Evolutionary conservation across 2,113 vertebrate species (phyloP), one percentile per base, ranked within the genome.

Genomic region (Cryptomyrus ogoouensis): DNA sequence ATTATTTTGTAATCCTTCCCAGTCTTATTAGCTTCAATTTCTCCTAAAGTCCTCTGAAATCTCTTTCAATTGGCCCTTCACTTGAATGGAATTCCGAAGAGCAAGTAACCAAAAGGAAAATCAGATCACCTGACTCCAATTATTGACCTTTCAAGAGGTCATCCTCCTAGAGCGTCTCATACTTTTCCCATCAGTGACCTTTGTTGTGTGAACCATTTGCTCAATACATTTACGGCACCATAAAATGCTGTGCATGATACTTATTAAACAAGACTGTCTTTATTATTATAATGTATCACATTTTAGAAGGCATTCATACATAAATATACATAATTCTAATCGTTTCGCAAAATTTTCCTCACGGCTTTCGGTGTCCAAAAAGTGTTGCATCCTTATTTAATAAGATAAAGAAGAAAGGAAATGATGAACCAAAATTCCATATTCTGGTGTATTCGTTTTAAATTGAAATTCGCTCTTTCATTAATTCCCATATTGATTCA

Each of bases 401-500:
- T 53, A 46, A 52, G 15, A 52, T 39, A 56, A n/a, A 53, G 35
- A n/a, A 13, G 24, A 24, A 83, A 84, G 39, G 49, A 49, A 47
- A 52, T 19, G 88, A 84, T 27, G 47, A 12, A 3, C 9, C 21
- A 58, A 50, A 52, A 52, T 70, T 47, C 35, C 90, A 88, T 80
- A 89, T 88, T 47, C 87, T n/a, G 58, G n/a, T 35, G 86, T 83
- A 90, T 42, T 44, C 88, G 53, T 91, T 90, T 90, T 39, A 91
- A 89, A 92, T 88, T 91, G 91, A 91, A 91, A 90, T 88, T 87
- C 84, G 83, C 80, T 88, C 77, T 90, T 91, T 90, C 90, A 92
- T 93, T 91, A 90, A 93, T 93, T 92, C 13, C 0, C 89, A 56
- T 90, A 93, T 93, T 70, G 92, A 93, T 93, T 90, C 74, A 58